A percentile compares a stretch with the other conserved stretches of the same genome.
phyloP scores from a whole-genome alignment of 1,140 invertebrate species.

The Eufriesea mexicana region DNA sequence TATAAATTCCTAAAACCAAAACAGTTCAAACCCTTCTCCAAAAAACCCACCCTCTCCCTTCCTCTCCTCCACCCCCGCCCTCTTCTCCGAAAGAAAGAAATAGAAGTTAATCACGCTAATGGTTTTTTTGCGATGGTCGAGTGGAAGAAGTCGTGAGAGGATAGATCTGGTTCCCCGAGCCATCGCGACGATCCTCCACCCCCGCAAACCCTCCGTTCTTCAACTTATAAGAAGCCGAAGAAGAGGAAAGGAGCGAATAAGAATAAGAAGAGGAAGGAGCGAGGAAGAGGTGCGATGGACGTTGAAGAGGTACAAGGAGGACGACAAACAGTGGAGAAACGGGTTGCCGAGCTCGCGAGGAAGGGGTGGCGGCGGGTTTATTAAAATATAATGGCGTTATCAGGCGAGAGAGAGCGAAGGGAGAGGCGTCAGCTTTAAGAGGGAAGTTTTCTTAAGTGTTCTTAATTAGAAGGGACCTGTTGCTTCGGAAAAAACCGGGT shows the following conservation, averaged over 20 bases:
- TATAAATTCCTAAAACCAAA: too few relatives aligned
- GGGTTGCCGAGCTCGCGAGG: background rate
- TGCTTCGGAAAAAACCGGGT: slow-evolving; percentile 83
- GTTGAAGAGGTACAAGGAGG: background rate
- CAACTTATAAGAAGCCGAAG: slow-evolving; percentile 20
- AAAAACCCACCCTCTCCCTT: too few relatives aligned
- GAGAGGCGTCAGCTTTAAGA: slow-evolving; percentile 81
- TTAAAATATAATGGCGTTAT: slow-evolving; percentile 81
- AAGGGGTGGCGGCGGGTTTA: slow-evolving; percentile 67
- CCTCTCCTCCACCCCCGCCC: too few relatives aligned
- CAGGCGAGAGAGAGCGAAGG: slow-evolving; percentile 65
- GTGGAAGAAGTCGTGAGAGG: too few relatives aligned
- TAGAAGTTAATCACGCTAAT: too few relatives aligned
- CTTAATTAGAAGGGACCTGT: slow-evolving; percentile 83
- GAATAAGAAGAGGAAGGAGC: background rate
- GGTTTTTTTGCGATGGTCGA: too few relatives aligned
- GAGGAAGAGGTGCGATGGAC: background rate
- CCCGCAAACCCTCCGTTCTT: too few relatives aligned
- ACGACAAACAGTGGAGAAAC: slow-evolving; percentile 14
- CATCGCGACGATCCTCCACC: too few relatives aligned
- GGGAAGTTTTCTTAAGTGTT: slow-evolving; percentile 83
- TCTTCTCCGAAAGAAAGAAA: too few relatives aligned
- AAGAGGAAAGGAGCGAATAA: slow-evolving; percentile 20
- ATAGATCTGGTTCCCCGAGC: too few relatives aligned
- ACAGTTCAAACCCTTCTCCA: too few relatives aligned